These are phyloP conservation scores for Ictalurus punctatus DNA, from an alignment of 2,113 vertebrate species.

Conservation along the genomic window DNA sequence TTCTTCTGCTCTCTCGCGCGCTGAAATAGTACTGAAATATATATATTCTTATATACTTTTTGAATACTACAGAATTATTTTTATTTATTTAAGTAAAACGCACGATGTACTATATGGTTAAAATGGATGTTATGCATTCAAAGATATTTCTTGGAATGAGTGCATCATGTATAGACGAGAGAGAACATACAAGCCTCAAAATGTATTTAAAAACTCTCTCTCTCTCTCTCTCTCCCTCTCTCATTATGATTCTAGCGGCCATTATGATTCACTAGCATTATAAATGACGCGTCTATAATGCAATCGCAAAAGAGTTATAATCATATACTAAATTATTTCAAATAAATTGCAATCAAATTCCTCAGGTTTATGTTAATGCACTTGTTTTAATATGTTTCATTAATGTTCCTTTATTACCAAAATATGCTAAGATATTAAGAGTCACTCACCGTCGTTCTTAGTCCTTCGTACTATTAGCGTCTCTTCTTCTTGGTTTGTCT, in stretches of 20 bases:
- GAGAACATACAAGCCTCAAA: neutral
- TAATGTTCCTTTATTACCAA: neutral
- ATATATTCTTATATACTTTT: no score
- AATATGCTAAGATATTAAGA: no score
- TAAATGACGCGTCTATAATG: neutral
- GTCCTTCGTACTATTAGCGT: no score
- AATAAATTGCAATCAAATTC: neutral
- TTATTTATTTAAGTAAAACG: neutral
- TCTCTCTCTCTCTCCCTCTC: neutral
- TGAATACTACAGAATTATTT: no score
- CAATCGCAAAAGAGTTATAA: neutral
- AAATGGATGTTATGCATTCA: neutral
- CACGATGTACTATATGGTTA: neutral
- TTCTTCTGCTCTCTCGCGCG: slow-evolving; percentile 25
- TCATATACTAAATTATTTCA: neutral
- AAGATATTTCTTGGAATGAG: neutral
- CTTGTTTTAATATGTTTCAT: neutral
- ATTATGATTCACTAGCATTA: neutral
- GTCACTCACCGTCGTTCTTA: no score
- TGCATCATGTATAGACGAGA: no score
- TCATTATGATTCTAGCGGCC: neutral
- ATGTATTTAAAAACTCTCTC: neutral
- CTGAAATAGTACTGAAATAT: neutral
- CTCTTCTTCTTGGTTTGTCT: no score
- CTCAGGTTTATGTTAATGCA: neutral